Conservation (phyloP, 2,888 invertebrate species). For the Tricholauxania praeusta region DNA sequence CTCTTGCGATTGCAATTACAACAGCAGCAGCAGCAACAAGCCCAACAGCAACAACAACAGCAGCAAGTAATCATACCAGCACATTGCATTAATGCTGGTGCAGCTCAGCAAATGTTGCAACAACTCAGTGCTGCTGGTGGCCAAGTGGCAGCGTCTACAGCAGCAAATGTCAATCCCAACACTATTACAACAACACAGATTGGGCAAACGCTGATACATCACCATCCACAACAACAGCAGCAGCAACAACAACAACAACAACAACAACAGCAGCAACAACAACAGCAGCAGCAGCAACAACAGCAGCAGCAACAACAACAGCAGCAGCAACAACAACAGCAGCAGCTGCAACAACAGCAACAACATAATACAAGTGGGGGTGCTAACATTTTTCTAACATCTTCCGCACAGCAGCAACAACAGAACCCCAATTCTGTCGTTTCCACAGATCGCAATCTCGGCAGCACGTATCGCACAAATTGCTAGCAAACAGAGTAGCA, state of each 20-base stretch:
- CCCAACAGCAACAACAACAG: conserved; percentile 55
- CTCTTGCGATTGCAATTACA: conserved; percentile 90
- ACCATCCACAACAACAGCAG: conserved; percentile 32
- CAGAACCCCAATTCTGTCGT: conserved; percentile 47
- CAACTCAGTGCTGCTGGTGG: conserved; percentile 46
- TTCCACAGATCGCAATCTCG: conserved; percentile 54
- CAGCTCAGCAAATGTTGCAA: conserved; percentile 57
- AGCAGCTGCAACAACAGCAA: conserved; percentile 40
- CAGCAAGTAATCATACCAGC: conserved; percentile 52
- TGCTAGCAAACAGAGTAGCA: conserved; percentile 48
- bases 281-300: conserved; percentile 39
- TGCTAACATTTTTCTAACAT: conserved; percentile 48
- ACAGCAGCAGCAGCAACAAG: conserved; percentile 55
- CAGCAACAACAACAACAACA: conserved; percentile 48
- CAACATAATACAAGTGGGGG: conserved; percentile 36
- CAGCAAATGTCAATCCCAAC: conserved; percentile 15
- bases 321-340: conserved; percentile 42
- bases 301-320: conserved; percentile 47
- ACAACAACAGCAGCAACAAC: conserved; percentile 47
- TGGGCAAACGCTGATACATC: conserved; percentile 27
- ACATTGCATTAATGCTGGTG: conserved; percentile 51
- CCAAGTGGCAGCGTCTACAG: conserved; percentile 33
- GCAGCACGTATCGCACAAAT: conserved; percentile 54
- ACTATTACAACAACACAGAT: conserved; percentile 26
- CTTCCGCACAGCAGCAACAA: conserved; percentile 30